Evolutionary conservation across 2,888 invertebrate species (phyloP), one percentile per base, ranked within the genome.

Genomic region (Pseudoips prasinana): DNA sequence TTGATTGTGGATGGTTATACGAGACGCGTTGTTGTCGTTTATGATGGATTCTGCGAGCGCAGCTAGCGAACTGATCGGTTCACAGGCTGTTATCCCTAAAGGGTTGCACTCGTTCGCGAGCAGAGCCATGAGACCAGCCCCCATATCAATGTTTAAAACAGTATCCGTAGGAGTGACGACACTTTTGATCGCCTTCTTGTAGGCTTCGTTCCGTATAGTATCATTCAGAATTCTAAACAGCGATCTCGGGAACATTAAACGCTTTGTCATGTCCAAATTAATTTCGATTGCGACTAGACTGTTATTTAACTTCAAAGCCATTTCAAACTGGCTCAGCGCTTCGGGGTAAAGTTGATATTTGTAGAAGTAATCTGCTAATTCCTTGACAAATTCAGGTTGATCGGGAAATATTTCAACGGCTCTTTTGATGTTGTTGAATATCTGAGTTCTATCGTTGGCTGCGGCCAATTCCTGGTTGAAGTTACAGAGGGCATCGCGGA

Each of bases 91-190:
- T 2, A 42, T 28, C 4, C 24, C 29, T n/a, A 73, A 63, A 1
- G 90, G 90, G 7, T 85, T 85, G 28, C 82, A 78, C 46, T 83
- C 72, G 8, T 64, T 73, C 1, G 92, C 92, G 64, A 91, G 92
- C 39, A 94, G 66, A 51, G 92, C 92, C 19, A 94, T 75, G 14
- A 94, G 38, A 10, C 46, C 57, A 3, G 43, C 29, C 0, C 43
- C 45, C 0, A 40, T 20, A 19, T 48, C 39, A 7, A 48, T 41
- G 24, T 46, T 27, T 5, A 57, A 6, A 4, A 57, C 51, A 7
- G 33, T 44, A 8, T 57, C 54, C 8, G 25, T 23, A 2, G 22
- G 25, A 9, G 22, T 37, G 7, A 54, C 39, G 10, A 24, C 9
- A 8, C 30, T 35, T 8, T 24, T 29, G 2, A 58, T 45, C 10